Conservation (phyloP, 2,113 vertebrate genomes). For the Ceyx melanurus region DNA sequence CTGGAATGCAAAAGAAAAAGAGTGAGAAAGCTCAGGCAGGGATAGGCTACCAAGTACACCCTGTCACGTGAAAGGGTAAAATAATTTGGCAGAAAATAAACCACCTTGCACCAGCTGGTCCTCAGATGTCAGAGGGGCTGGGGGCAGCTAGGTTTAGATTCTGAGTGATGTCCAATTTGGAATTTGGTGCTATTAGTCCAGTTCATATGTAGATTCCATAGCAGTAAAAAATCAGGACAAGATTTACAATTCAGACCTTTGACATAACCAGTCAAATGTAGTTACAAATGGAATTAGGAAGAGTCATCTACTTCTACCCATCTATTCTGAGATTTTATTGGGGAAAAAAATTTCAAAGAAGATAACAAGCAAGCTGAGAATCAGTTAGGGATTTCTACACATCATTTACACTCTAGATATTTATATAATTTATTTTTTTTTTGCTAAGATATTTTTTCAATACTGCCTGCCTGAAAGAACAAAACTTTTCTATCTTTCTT, state of each 20-base stretch:
- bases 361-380: constrained; percentile 44
- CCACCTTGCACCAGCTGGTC: no score
- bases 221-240: constrained; percentile 54
- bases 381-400: constrained; percentile 10
- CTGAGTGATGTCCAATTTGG: no score
- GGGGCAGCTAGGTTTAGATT: no score
- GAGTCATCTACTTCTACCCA: constrained; percentile 9
- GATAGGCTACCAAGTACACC: not conserved
- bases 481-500: not conserved
- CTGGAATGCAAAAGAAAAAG: not conserved
- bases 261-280: constrained; percentile 25
- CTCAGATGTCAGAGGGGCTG: no score
- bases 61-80: no score
- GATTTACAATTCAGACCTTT: constrained; percentile 19
- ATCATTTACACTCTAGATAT: not conserved
- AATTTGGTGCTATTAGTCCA: no score
- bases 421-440: not conserved
- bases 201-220: constrained; percentile 69
- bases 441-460: not conserved
- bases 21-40: not conserved
- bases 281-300: constrained; percentile 65
- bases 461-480: not conserved
- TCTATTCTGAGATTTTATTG: constrained; percentile 17
- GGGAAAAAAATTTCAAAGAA: constrained; percentile 1
- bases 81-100: no score